phyloP scores from a whole-genome alignment of 2,113 vertebrate genomes.

The Orientallactaga bullata region DNA sequence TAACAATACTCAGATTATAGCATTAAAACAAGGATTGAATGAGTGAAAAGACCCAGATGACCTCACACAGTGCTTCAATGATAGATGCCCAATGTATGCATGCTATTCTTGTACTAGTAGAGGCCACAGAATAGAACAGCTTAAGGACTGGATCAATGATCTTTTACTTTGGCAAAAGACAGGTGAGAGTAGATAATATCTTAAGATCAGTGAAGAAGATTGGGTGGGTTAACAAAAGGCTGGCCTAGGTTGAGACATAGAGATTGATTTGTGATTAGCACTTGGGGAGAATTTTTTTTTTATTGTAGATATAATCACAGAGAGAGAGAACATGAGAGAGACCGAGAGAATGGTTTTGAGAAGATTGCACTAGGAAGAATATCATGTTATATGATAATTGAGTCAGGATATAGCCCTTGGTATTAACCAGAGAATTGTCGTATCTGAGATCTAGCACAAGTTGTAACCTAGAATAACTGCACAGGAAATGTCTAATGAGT shows the following conservation, averaged over 20 bases:
- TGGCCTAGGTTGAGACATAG: neutral
- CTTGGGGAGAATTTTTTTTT: neutral
- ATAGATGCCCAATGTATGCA: neutral
- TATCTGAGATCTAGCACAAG: neutral
- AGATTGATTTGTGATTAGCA: neutral
- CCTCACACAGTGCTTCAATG: neutral
- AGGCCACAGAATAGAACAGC: neutral
- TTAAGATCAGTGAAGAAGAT: neutral
- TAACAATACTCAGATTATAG: neutral
- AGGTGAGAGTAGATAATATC: neutral
- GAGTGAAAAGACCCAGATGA: neutral
- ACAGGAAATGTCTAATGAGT: neutral
- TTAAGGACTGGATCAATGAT: neutral
- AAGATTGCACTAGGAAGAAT: neutral
- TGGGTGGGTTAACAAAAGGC: neutral
- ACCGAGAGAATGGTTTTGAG: neutral
- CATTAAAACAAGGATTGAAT: neutral
- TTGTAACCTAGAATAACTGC: neutral
- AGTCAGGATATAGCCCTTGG: neutral
- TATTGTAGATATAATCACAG: neutral
- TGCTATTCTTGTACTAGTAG: neutral
- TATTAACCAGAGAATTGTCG: slow-evolving; percentile 27
- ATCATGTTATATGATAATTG: neutral
- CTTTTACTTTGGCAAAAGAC: neutral
- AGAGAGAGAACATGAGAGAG: too few species aligned